Evolutionary conservation across 1,140 invertebrate genomes (phyloP), one percentile per base, ranked within the genome.

Genomic region (Trigoniulus corallinus): DNA sequence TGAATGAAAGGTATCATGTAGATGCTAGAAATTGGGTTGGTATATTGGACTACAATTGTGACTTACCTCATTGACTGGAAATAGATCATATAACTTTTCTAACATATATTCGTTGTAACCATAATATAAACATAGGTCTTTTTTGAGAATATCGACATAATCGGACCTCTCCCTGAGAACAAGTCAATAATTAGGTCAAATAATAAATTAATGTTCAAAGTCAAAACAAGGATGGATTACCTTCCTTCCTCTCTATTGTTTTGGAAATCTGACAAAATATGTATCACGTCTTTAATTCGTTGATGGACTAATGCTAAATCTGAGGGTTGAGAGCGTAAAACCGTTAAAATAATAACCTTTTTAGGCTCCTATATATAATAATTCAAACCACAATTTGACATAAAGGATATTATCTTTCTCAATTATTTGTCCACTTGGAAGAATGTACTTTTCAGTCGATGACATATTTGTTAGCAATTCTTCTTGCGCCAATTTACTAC

Each of bases 41-140:
- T n/a, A n/a, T n/a, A n/a, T n/a, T n/a, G n/a, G n/a, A n/a, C n/a
- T n/a, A n/a, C n/a, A n/a, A n/a, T n/a, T n/a, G n/a, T n/a, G n/a
- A 53, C 41, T 52, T 57, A 69, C 68, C 65, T 96, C 91, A 52
- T 76, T 75, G 1, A 89, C 64, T 10, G 88, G 79, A 66, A 98
- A 98, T 53, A 98, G 72, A 61, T 96, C 78, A 77, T 98, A 87
- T 3, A 98, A 69, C 65, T 83, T 83, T 57, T 84, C 81, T 84
- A 99, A 97, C 12, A 99, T 67, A 66, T 88, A 99, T 53, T 84
- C 78, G 72, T 98, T 98, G 61, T 99, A 99, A 61, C 84, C 88
- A 68, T 96, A 98, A 66, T 95, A 97, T n/a, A 74, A 72, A 61
- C 91, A 96, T 13, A 97, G 70, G 71, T 98, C 93, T 56, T 77